Conservation (phyloP, 1,140 invertebrate species). For the Planococcus citri region DNA sequence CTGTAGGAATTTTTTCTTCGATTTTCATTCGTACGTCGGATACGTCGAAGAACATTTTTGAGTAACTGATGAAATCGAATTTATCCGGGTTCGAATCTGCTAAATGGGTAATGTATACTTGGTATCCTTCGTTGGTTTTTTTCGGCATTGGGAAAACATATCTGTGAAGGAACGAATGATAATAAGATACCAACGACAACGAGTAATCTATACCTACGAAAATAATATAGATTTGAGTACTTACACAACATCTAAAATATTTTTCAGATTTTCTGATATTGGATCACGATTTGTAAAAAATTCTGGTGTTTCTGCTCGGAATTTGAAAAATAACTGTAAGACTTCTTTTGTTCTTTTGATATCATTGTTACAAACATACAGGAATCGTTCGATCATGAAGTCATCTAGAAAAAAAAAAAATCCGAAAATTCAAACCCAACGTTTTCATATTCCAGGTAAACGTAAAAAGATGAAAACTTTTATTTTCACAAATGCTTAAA, state of each 20-base stretch:
- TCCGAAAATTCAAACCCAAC: background rate
- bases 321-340: constrained; percentile 31
- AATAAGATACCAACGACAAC: background rate
- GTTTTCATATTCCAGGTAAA: too few species aligned
- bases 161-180: constrained; percentile 25
- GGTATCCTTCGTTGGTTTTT: constrained; percentile 44
- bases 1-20: constrained; percentile 27
- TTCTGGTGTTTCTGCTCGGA: constrained; percentile 32
- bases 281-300: constrained; percentile 34
- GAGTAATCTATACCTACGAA: background rate
- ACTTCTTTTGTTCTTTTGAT: constrained; percentile 33
- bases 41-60: constrained; percentile 30
- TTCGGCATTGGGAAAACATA: constrained; percentile 32
- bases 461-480: too few species aligned
- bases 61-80: constrained; percentile 34
- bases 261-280: constrained; percentile 29
- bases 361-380: constrained; percentile 32
- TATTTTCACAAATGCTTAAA: too few species aligned
- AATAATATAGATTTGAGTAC: constrained; percentile 16
- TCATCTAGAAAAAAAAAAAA: constrained; percentile 30
- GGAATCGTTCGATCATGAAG: constrained; percentile 31
- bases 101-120: constrained; percentile 43
- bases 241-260: constrained; percentile 30
- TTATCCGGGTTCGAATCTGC: constrained; percentile 46
- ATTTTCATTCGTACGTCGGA: constrained; percentile 28